Evolutionary conservation across 2,888 invertebrate species (phyloP).

Genomic region (Chelonus formosanus): DNA sequence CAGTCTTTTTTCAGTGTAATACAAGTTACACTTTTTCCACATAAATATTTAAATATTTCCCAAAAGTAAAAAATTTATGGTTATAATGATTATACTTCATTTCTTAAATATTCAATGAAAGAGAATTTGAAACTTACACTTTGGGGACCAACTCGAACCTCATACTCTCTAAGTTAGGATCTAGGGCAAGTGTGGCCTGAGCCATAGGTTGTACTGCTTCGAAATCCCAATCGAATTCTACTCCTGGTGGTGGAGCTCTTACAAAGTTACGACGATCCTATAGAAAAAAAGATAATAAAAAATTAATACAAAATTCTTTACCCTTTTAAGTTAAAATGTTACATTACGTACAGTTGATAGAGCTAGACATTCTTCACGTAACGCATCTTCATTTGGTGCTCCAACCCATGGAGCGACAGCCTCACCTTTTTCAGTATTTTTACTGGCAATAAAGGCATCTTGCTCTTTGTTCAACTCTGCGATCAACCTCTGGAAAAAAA

Average conservation of each 20-base stretch:
- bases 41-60: too few relatives aligned
- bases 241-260: slow-evolving; percentile 93
- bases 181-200: slow-evolving; percentile 92
- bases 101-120: slow-evolving; percentile 11
- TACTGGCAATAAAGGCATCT: slow-evolving; percentile 92
- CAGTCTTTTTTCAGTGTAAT: too few relatives aligned
- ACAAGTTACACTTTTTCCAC: too few relatives aligned
- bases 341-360: slow-evolving; percentile 79
- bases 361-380: slow-evolving; percentile 95
- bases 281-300: slow-evolving; percentile 40
- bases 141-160: slow-evolving; percentile 99
- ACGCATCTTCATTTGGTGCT: slow-evolving; percentile 90
- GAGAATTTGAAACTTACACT: slow-evolving; percentile 76
- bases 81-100: not conserved
- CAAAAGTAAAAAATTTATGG: too few relatives aligned
- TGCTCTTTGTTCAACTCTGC: slow-evolving; percentile 98
- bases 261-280: slow-evolving; percentile 98
- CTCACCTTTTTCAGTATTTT: slow-evolving; percentile 75
- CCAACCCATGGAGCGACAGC: slow-evolving; percentile 94
- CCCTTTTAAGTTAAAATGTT: too few relatives aligned
- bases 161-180: slow-evolving; percentile 97
- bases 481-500: slow-evolving; percentile 82
- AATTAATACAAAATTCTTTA: not conserved
- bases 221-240: slow-evolving; percentile 95
- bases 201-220: slow-evolving; percentile 93